Evolutionary conservation across 2,113 vertebrate species (phyloP), one percentile per base, ranked within the genome.

Genomic region (Axis porcinus): DNA sequence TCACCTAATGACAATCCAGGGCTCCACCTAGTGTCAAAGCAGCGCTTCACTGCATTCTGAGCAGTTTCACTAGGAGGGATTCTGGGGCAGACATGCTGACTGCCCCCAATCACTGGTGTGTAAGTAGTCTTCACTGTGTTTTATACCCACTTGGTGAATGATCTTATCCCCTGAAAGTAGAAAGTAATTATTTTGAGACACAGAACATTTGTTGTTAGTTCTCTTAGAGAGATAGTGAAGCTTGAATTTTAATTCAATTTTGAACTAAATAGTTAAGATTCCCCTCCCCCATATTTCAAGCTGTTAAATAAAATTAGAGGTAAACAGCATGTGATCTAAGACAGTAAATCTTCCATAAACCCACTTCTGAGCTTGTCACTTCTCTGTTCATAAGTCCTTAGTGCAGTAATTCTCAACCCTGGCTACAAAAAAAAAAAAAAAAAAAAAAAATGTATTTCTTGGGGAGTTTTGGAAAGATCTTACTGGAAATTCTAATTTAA

Each of bases 1-100:
- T 25, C 50, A 58, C 36, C 27, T 67, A 91, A 62, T 86, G 16
- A 25, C 36, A 74, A 74, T 54, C 89, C n/a, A 95, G 13, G n/a
- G 97, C 97, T 78, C 98, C 98, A 94, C 84, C 98, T 98, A 97
- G 97, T 95, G 98, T 84, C 91, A 14, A 43, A 78, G 28, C 0
- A 3, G 19, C 27, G 89, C 55, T 50, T 94, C 52, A 28, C 43
- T 5, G 5, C 40, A 47, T 3, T 30, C 82, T 11, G 27, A 54
- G 45, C 36, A 4, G 30, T 1, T 40, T 86, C 40, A 2, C 13
- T 36, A 28, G 17, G 11, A 28, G n/a, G 47, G 88, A 70, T 74
- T 54, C 57, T 33, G 21, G 25, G 5, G 36, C 23, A n/a, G 76
- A 21, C 23, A 30, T 1, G 2, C 55, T 57, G 15, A 62, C 27